Conservation (phyloP, 1,140 invertebrate species). For the Heterodera carotae region DNA sequence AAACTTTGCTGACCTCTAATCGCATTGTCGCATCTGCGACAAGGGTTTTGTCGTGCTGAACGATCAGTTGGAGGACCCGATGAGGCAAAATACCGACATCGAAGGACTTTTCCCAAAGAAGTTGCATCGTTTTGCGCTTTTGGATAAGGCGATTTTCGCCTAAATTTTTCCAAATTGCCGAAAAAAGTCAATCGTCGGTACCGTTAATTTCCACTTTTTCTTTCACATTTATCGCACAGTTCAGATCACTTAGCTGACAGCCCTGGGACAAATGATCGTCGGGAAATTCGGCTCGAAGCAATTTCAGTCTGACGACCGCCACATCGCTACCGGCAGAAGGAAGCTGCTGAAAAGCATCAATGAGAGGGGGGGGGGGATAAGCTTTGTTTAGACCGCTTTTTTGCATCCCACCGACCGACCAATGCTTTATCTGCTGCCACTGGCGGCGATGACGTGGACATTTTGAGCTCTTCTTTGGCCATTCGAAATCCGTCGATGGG, state of each 20-base stretch:
- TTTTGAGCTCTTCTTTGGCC: background rate
- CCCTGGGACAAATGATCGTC: slow-evolving; percentile 59
- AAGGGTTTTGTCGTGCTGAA: slow-evolving; percentile 55
- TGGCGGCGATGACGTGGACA: slow-evolving; percentile 5
- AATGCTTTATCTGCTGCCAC: slow-evolving; percentile 4
- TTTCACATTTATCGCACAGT: slow-evolving; percentile 63
- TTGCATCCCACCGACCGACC: background rate
- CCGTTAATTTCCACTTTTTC: slow-evolving; percentile 65
- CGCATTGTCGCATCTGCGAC: slow-evolving; percentile 65
- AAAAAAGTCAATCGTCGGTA: slow-evolving; percentile 26
- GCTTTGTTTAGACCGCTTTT: background rate
- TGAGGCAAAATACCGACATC: slow-evolving; percentile 61
- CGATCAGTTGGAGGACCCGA: slow-evolving; percentile 60
- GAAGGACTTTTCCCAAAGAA: slow-evolving; percentile 65
- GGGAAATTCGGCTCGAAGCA: slow-evolving; percentile 59
- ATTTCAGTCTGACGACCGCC: slow-evolving; percentile 50
- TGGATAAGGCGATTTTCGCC: slow-evolving; percentile 65
- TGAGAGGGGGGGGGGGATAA: background rate
- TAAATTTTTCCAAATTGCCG: slow-evolving; percentile 32
- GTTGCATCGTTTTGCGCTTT: slow-evolving; percentile 63
- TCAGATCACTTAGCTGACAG: slow-evolving; percentile 50
- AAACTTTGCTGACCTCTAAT: slow-evolving; percentile 50
- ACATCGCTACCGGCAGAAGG: background rate
- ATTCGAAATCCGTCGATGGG: too few relatives aligned
- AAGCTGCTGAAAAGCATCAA: background rate